Evolutionary conservation across 2,797 vertebrate genomes (phyloP).

Genomic region (Myripristis murdjan): DNA sequence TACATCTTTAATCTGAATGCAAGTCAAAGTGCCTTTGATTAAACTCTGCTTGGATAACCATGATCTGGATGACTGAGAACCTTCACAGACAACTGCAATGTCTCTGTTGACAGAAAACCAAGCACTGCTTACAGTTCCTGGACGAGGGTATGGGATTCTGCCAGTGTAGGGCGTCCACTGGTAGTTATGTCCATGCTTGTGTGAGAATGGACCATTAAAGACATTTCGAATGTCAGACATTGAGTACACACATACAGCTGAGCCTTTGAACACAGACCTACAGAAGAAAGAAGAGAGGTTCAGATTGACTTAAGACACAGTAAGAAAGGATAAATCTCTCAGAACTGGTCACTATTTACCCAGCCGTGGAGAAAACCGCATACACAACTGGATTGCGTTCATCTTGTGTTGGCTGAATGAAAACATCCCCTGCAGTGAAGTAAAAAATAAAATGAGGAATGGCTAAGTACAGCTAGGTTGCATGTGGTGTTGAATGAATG

Average conservation of each 20-base stretch:
- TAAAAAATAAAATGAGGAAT: too few relatives aligned
- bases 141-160: constrained; percentile 83
- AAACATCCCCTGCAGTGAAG: constrained; percentile 64
- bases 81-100: too few relatives aligned
- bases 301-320: not conserved
- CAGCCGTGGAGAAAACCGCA: constrained; percentile 72
- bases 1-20: too few relatives aligned
- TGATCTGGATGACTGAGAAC: too few relatives aligned
- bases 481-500: not conserved
- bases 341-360: constrained; percentile 41
- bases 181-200: constrained; percentile 83
- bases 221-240: constrained; percentile 83
- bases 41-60: too few relatives aligned
- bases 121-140: constrained; percentile 77
- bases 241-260: constrained; percentile 84
- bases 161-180: constrained; percentile 84
- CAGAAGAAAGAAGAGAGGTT: not conserved
- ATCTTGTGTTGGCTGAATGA: constrained; percentile 72
- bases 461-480: too few relatives aligned
- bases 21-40: too few relatives aligned
- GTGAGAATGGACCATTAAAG: constrained; percentile 85
- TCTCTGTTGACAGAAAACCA: not conserved
- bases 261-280: constrained; percentile 85
- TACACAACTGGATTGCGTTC: constrained; percentile 73
- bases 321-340: not conserved